A percentile compares a stretch with the other conserved stretches of the same genome.
Conservation (phyloP, 2,888 invertebrate species). For the Chorisops tibialis region DNA sequence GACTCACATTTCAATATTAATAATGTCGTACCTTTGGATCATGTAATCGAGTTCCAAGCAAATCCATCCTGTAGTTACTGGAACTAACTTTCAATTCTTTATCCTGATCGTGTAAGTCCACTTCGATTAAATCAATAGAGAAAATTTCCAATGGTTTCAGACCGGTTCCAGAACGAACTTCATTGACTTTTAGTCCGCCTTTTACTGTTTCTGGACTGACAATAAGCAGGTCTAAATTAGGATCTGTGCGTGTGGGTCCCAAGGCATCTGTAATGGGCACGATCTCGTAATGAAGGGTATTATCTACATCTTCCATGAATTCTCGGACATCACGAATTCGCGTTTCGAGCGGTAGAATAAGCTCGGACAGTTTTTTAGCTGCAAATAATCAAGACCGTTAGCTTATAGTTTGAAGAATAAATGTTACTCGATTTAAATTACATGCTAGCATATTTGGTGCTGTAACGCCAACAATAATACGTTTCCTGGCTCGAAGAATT, state of each 20-base stretch:
- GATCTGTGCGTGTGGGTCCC: constrained; percentile 87
- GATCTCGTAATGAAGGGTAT: constrained; percentile 70
- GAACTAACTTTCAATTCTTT: constrained; percentile 95
- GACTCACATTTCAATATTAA: not conserved
- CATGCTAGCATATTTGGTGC: constrained; percentile 82
- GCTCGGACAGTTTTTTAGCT: constrained; percentile 83
- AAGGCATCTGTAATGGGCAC: constrained; percentile 85
- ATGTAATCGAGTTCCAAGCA: constrained; percentile 74
- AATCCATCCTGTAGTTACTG: constrained; percentile 78
- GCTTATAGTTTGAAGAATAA: constrained; percentile 34
- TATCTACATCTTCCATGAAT: constrained; percentile 81
- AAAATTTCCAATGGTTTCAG: constrained; percentile 67
- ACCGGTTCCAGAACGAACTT: constrained; percentile 64
- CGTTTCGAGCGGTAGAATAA: constrained; percentile 78
- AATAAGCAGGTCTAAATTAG: constrained; percentile 59
- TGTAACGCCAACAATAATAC: constrained; percentile 88
- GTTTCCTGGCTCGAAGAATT: constrained; percentile 68
- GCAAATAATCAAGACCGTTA: constrained; percentile 41
- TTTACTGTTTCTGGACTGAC: constrained; percentile 86
- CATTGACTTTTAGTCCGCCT: constrained; percentile 85
- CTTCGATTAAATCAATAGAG: constrained; percentile 69
- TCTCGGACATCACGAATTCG: constrained; percentile 69
- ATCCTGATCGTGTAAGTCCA: constrained; percentile 50
- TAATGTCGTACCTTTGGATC: constrained; percentile 59
- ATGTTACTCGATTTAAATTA: constrained; percentile 48